These are phyloP conservation scores for Drosophila antonietae DNA, from an alignment of 2,888 invertebrate species.

Conservation along the genomic window DNA sequence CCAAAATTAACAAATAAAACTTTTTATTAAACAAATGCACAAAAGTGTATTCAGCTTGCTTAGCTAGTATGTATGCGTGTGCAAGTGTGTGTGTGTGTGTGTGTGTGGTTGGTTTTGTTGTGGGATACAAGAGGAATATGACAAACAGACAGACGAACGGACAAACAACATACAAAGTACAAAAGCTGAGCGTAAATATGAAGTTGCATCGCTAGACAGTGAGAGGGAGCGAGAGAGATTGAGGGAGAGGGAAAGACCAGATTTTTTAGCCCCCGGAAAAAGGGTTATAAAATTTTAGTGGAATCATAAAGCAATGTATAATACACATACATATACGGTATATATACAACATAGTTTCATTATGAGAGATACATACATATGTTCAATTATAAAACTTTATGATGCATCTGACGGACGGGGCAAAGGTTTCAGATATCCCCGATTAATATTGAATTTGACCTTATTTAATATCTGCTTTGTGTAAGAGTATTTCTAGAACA, in stretches of 20 bases:
- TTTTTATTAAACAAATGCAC: constrained; percentile 73
- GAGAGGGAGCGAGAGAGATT: background rate
- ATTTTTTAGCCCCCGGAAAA: constrained; percentile 10
- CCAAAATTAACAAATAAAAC: constrained; percentile 76
- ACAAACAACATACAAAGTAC: constrained; percentile 28
- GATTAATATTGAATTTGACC: background rate
- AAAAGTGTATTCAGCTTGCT: constrained; percentile 63
- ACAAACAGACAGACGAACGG: constrained; percentile 25
- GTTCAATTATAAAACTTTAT: constrained; percentile 19
- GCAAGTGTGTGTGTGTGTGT: constrained; percentile 15
- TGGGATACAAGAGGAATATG: constrained; percentile 35
- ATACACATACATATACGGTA: background rate
- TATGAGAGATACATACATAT: background rate
- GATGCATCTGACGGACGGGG: background rate
- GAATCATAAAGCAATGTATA: constrained; percentile 15
- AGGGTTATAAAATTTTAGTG: constrained; percentile 17
- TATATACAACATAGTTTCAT: background rate
- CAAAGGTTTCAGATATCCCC: background rate
- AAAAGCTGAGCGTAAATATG: constrained; percentile 44
- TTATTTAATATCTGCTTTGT: background rate
- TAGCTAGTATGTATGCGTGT: constrained; percentile 29
- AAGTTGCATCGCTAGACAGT: constrained; percentile 10
- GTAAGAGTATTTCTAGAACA: no score
- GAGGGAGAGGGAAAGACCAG: background rate
- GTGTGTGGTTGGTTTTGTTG: constrained; percentile 20